Evolutionary conservation across 2,888 invertebrate genomes (phyloP), one percentile per base, ranked within the genome.

Genomic region (Carabus problematicus): DNA sequence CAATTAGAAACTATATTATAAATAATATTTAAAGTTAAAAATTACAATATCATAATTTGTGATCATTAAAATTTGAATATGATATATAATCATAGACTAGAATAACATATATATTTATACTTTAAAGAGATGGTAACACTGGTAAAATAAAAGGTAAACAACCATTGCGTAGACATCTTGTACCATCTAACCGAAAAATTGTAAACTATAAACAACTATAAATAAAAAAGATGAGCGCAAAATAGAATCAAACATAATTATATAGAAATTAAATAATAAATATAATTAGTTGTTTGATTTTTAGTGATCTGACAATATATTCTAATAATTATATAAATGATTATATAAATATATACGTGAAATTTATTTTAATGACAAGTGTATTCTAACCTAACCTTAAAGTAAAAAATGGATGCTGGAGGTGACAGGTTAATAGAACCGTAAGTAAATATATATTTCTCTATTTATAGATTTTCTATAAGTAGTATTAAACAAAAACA

Each of bases 321-420:
- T 29, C 6, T 29, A 29, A 6, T 29, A 29, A 29, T 29, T 29
- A 29, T 29, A 29, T 29, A 29, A 29, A 29, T 29, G 29, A 29
- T 29, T 29, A 29, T 29, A 3, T 29, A 29, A 29, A 29, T 29
- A 29, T 29, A 29, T 29, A 29, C 29, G 2, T 29, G 29, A 29
- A 29, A 29, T 29, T 29, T 29, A 29, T 29, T 29, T 29, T 18
- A 68, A 67, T 68, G 67, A 71, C 59, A 71, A 64, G 52, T 71
- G 60, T 60, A 52, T 52, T 49, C 39, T 56, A 64, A 66, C 62
- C 45, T 69, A 69, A 69, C 69, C 69, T 68, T 56, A 69, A 69
- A 14, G 52, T 40, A 62, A 62, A 62, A 61, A 71, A 82, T 82
- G 82, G 82, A 82, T 77, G 80, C 81, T 67, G 82, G 80, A 41